A percentile compares a stretch with the other conserved stretches of the same genome.
Conservation (phyloP, 2,888 invertebrate species). For the Sycophila texana region DNA sequence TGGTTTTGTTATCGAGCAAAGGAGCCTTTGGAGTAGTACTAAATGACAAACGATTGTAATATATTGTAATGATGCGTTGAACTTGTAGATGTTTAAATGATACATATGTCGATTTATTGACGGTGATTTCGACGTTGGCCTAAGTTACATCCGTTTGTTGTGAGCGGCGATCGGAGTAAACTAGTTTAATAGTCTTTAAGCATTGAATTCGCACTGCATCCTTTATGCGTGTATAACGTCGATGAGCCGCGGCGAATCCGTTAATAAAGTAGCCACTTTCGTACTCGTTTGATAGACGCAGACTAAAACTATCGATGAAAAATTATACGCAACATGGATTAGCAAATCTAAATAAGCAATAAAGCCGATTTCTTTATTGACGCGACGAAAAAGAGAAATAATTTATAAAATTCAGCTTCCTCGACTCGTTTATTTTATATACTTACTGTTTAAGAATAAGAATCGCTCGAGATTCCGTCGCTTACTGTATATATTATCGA, state of each 20-base stretch:
- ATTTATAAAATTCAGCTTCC: constrained; percentile 2
- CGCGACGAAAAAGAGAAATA: constrained; percentile 8
- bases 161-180: constrained; percentile 6
- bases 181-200: constrained; percentile 6
- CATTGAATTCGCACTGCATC: not conserved
- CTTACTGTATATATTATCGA: constrained; percentile 47
- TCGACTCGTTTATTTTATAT: constrained; percentile 8
- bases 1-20: not conserved
- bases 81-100: constrained; percentile 16
- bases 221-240: constrained; percentile 12
- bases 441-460: constrained; percentile 23
- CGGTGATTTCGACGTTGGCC: constrained; percentile 27
- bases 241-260: not conserved
- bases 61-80: constrained; percentile 18
- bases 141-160: constrained; percentile 39
- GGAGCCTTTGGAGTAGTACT: too few species aligned
- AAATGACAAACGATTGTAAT: constrained; percentile 7
- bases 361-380: constrained; percentile 7
- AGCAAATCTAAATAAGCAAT: not conserved
- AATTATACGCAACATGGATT: not conserved
- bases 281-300: not conserved
- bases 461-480: not conserved
- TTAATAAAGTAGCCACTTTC: not conserved
- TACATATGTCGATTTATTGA: constrained; percentile 23
- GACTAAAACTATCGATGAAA: too few species aligned